Conservation (phyloP, 2,113 vertebrate species). For the Rhagologus leucostigma region DNA sequence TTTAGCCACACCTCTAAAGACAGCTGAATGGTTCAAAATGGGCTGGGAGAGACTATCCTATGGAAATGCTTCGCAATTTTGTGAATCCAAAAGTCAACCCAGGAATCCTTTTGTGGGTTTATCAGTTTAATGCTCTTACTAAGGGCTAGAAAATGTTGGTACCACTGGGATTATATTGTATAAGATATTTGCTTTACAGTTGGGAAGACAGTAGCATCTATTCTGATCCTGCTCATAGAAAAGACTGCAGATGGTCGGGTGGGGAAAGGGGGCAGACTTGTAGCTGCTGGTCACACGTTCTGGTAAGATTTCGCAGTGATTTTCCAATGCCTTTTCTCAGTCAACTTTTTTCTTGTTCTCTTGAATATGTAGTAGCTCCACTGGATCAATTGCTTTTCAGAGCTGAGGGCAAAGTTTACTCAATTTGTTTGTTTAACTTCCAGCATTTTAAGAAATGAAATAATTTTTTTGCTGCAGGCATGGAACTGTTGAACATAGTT, state of each 20-base stretch:
- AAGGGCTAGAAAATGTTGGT: background rate
- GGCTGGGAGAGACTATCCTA: background rate
- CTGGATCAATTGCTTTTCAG: background rate
- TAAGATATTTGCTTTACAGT: background rate
- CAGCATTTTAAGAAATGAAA: background rate
- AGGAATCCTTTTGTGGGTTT: background rate
- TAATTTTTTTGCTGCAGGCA: background rate
- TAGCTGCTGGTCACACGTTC: background rate
- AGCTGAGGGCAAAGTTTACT: constrained; percentile 25
- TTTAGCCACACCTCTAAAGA: background rate
- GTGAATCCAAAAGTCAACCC: constrained; percentile 5
- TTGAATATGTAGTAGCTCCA: background rate
- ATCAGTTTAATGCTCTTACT: background rate
- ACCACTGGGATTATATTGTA: background rate
- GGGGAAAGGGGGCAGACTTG: background rate
- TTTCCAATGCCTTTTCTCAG: background rate
- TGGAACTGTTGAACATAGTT: background rate
- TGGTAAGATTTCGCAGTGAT: background rate
- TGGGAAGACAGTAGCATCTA: background rate
- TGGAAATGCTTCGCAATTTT: background rate
- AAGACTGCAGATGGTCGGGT: background rate
- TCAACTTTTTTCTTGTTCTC: background rate
- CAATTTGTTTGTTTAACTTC: constrained; percentile 26
- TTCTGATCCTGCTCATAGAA: background rate
- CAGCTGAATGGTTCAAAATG: background rate